Evolutionary conservation across 2,797 vertebrate genomes (phyloP).

Genomic region (Sebastes wilsoni): DNA sequence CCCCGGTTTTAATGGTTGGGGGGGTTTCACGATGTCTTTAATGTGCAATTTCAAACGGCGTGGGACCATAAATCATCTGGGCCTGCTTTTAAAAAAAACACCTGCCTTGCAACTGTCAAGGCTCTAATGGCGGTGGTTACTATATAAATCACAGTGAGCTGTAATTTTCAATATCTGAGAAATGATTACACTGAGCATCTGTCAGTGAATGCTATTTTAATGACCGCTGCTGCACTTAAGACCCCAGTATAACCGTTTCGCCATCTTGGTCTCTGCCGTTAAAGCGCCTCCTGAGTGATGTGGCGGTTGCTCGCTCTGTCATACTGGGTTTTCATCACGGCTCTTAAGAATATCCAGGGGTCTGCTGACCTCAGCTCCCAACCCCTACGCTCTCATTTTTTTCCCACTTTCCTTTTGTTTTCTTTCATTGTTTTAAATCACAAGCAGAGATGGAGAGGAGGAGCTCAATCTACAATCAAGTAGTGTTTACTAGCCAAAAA

Average conservation of each 20-base stretch:
- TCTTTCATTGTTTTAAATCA: conserved; percentile 48
- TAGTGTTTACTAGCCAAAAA: not conserved
- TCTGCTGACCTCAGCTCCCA: conserved; percentile 21
- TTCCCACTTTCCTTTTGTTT: conserved; percentile 11
- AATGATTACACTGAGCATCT: conserved; percentile 79
- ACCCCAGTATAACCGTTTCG: conserved; percentile 52
- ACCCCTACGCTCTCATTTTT: not conserved
- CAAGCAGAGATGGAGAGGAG: conserved; percentile 15
- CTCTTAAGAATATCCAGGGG: conserved; percentile 71
- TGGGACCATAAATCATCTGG: conserved; percentile 67
- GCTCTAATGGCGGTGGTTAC: conserved; percentile 68
- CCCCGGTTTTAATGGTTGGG: not conserved
- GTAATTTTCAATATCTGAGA: conserved; percentile 79
- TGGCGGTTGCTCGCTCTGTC: conserved; percentile 63
- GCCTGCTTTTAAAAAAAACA: conserved; percentile 68
- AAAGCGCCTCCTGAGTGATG: conserved; percentile 74
- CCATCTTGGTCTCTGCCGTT: conserved; percentile 56
- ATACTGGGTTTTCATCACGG: conserved; percentile 57
- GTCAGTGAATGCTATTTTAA: conserved; percentile 77
- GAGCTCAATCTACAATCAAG: not conserved
- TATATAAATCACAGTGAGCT: conserved; percentile 76
- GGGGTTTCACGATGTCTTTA: conserved; percentile 41
- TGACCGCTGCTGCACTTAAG: conserved; percentile 69
- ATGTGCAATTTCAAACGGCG: conserved; percentile 62
- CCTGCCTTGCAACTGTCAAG: conserved; percentile 71